Evolutionary conservation across 2,888 invertebrate genomes (phyloP).

Genomic region (Troides aeacus): DNA sequence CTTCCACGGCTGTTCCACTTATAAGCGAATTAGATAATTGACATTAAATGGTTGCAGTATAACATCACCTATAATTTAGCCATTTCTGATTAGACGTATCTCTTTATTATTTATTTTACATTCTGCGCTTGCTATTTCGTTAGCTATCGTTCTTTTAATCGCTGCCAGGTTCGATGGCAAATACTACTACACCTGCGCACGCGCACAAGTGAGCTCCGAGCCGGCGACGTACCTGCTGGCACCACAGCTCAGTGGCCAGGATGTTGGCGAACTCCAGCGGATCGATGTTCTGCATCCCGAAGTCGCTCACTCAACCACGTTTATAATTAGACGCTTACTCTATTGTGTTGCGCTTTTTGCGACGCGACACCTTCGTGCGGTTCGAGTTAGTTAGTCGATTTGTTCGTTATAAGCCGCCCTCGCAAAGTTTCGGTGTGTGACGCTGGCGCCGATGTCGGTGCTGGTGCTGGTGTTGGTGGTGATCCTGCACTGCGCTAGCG

Average conservation of each 20-base stretch:
- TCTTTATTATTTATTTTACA: too few species aligned
- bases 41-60: background rate
- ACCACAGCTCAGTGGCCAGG: constrained; percentile 90
- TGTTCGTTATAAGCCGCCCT: constrained; percentile 78
- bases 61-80: constrained; percentile 3
- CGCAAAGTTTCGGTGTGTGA: constrained; percentile 57
- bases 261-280: constrained; percentile 92
- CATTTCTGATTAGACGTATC: constrained; percentile 13
- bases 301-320: constrained; percentile 67
- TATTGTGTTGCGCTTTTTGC: constrained; percentile 80
- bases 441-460: constrained; percentile 46
- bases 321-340: constrained; percentile 79
- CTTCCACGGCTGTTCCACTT: constrained; percentile 19
- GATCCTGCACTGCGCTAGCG: constrained; percentile 31
- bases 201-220: background rate
- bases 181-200: background rate
- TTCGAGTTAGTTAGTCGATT: constrained; percentile 78
- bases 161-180: background rate
- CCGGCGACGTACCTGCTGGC: constrained; percentile 85
- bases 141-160: background rate
- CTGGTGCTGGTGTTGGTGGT: constrained; percentile 51
- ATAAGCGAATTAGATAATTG: constrained; percentile 23
- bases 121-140: background rate
- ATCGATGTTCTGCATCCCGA: constrained; percentile 83
- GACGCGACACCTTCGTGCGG: constrained; percentile 77